Conservation (phyloP, 2,888 invertebrate genomes). For the Diarsia dahlii region DNA sequence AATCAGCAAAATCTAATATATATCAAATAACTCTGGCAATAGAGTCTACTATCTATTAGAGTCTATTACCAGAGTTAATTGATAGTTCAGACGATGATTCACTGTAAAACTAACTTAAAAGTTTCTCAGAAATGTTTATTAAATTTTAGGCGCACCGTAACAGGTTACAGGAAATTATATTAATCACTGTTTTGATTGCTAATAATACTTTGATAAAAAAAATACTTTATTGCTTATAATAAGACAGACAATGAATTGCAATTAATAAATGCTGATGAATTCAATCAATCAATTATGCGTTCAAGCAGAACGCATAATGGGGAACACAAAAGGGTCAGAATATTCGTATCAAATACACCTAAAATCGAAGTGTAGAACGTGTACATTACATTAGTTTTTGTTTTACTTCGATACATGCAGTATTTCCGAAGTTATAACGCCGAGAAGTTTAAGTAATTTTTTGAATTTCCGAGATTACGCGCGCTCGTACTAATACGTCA, state of each 20-base stretch:
- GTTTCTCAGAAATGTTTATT: conserved; percentile 1
- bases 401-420: too few species aligned
- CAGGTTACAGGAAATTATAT: neutral
- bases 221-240: neutral
- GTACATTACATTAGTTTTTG: too few species aligned
- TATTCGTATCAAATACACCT: too few species aligned
- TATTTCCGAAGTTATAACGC: too few species aligned
- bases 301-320: too few species aligned
- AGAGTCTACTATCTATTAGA: neutral
- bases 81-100: conserved; percentile 5
- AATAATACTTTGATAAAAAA: neutral
- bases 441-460: too few species aligned
- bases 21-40: conserved; percentile 12
- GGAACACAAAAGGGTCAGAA: too few species aligned
- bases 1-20: conserved; percentile 12
- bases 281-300: too few species aligned
- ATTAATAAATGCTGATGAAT: conserved; percentile 25
- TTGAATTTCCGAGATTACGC: too few species aligned
- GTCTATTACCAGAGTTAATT: too few species aligned
- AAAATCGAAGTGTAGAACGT: too few species aligned
- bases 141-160: neutral
- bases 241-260: neutral
- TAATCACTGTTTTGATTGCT: conserved; percentile 10
- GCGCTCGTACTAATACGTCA: too few species aligned
- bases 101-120: conserved; percentile 11